phyloP scores from a whole-genome alignment of 2,113 vertebrate genomes.

The Istiophorus platypterus region DNA sequence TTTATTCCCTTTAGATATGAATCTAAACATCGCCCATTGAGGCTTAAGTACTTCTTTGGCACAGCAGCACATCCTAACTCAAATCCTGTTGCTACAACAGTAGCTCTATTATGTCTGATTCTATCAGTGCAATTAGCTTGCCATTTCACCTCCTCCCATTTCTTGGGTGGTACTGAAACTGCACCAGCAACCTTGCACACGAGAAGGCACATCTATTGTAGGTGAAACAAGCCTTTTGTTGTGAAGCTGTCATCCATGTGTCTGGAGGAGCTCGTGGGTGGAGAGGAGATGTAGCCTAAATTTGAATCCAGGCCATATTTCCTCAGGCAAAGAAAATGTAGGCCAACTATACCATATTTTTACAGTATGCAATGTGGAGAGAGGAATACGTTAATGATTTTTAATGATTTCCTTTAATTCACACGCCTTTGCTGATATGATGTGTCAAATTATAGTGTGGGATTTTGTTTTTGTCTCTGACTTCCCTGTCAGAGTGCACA shows the following conservation, averaged over 20 bases:
- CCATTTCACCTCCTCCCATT: slow-evolving; percentile 25
- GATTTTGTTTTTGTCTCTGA: not conserved
- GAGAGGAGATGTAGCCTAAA: slow-evolving; percentile 71
- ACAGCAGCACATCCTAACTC: not conserved
- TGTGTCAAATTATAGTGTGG: not conserved
- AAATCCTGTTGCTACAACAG: slow-evolving; percentile 49
- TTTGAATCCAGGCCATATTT: slow-evolving; percentile 73
- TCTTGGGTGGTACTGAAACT: slow-evolving; percentile 50
- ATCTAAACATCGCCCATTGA: slow-evolving; percentile 20
- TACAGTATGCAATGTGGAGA: slow-evolving; percentile 30
- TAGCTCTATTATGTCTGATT: slow-evolving; percentile 31
- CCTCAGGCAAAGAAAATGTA: slow-evolving; percentile 70
- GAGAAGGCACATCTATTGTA: slow-evolving; percentile 18
- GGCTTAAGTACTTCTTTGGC: slow-evolving; percentile 18
- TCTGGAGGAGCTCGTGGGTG: slow-evolving; percentile 61
- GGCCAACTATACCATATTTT: slow-evolving; percentile 68
- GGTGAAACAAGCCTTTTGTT: slow-evolving; percentile 41
- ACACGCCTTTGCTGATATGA: slow-evolving; percentile 6
- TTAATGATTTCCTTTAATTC: slow-evolving; percentile 36
- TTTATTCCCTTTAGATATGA: slow-evolving; percentile 4
- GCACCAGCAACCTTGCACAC: not conserved
- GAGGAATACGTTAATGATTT: slow-evolving; percentile 26
- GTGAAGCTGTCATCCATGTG: slow-evolving; percentile 44
- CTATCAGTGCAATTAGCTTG: slow-evolving; percentile 34
- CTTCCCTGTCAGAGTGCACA: not conserved